Evolutionary conservation across 2,113 vertebrate species (phyloP).

Genomic region (Lethenteron reissneri): DNA sequence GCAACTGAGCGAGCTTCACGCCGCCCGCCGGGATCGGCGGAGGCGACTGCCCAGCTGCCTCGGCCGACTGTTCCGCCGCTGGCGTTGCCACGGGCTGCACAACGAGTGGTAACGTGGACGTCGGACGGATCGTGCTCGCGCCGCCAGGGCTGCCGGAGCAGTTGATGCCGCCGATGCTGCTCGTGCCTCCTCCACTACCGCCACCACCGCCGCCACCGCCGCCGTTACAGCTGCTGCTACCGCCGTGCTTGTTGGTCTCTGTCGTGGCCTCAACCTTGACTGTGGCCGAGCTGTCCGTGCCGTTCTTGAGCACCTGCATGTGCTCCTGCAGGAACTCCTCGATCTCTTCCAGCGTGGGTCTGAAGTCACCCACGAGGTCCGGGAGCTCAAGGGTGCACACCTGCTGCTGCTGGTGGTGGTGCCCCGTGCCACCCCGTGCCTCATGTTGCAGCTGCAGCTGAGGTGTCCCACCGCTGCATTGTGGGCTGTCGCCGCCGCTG

Average conservation of each 20-base stretch:
- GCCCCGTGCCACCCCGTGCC: constrained; percentile 35
- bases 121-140: not conserved
- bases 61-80: not conserved
- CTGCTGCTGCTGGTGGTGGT: constrained; percentile 28
- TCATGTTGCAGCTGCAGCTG: too few relatives aligned
- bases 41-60: not conserved
- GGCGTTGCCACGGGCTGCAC: not conserved
- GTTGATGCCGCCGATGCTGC: too few relatives aligned
- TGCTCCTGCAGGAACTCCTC: constrained; percentile 88
- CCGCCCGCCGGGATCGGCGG: constrained; percentile 29
- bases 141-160: not conserved
- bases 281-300: too few relatives aligned
- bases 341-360: constrained; percentile 75
- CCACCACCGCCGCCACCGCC: too few relatives aligned
- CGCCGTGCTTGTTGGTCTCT: too few relatives aligned
- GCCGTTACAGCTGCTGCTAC: too few relatives aligned
- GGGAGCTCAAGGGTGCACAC: constrained; percentile 48
- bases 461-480: too few relatives aligned
- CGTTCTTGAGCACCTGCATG: constrained; percentile 47
- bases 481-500: too few relatives aligned
- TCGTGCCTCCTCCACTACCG: too few relatives aligned
- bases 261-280: not conserved
- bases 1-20: constrained; percentile 62
- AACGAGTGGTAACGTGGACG: not conserved
- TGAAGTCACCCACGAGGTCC: constrained; percentile 47